Evolutionary conservation across 2,797 vertebrate species (phyloP), one percentile per base, ranked within the genome.

Genomic region (Platyrinchus mystaceus): DNA sequence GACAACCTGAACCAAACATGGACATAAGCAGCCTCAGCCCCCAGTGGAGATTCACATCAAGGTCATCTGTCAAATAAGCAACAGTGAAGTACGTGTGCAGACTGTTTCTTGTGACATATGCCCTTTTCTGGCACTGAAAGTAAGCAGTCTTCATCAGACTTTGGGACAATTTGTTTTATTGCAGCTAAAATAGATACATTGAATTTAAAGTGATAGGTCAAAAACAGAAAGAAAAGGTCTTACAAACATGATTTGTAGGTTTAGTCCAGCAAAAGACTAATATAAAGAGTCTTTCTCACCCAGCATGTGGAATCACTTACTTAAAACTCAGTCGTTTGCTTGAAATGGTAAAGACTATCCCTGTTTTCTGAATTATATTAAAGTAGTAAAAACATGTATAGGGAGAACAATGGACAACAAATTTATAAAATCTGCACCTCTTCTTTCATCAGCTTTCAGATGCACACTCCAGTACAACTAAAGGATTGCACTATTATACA

Each of bases 281-380:
- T 67, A 68, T 59, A 85, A 92, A 83, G 90, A 77, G 62, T 60
- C 77, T 96, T 97, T 89, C 74, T 97, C 87, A 96, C 79, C 55
- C 50, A 85, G 83, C 95, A 97, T 97, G 90, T 98, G 96, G 95
- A 97, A 97, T 83, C 83, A 84, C 58, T 97, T 98, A 97, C 60
- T 55, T 68, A 79, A 95, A 88, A 96, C 47, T 55, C 36, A 64
- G 49, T 89, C 16, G 12, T 88, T 91, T 94, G 84, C 88, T 94
- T 81, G 81, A 89, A 89, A 87, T 47, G 39, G 53, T 55, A 94
- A 94, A 76, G 27, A 70, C 30, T 88, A 12, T 39, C n/a, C 44
- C 69, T 95, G 58, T n/a, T 93, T 95, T 95, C 69, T 96, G 75
- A 89, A 96, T 89, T 80, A 77, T 37, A 88, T 77, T 84, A 66